A percentile compares a stretch with the other conserved stretches of the same genome.
phyloP scores from a whole-genome alignment of 2,797 vertebrate genomes.

The Etheostoma nigrum region DNA sequence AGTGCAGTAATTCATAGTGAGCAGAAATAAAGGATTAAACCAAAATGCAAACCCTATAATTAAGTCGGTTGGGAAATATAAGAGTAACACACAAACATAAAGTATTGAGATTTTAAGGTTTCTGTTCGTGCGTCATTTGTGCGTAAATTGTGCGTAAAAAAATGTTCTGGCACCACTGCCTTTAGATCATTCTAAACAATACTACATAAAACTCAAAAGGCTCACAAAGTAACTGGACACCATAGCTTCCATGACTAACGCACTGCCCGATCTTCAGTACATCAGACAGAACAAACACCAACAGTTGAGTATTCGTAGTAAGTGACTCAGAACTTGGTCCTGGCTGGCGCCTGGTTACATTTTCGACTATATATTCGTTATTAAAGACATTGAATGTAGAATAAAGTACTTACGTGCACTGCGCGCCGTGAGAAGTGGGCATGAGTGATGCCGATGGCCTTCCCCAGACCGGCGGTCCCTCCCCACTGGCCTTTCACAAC shows the following conservation, averaged over 20 bases:
- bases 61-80: not conserved
- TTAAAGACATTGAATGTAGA: not conserved
- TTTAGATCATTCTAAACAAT: not conserved
- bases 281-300: not conserved
- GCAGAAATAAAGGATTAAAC: not conserved
- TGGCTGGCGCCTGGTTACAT: too few species aligned
- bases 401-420: conserved; percentile 70
- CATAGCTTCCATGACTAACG: not conserved
- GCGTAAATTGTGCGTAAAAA: conserved; percentile 57
- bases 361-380: too few species aligned
- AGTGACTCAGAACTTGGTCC: not conserved
- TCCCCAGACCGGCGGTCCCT: conserved; percentile 45
- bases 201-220: not conserved
- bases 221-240: not conserved
- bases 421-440: conserved; percentile 41
- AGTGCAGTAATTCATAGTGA: not conserved
- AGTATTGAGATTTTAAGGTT: too few species aligned
- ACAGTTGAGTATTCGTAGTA: not conserved
- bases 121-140: conserved; percentile 7
- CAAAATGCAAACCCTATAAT: not conserved
- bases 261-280: not conserved
- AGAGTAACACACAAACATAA: not conserved
- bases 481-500: conserved; percentile 36
- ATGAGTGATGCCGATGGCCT: conserved; percentile 30
- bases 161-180: too few species aligned